Evolutionary conservation across 2,888 invertebrate species (phyloP).

Genomic region (Halictus quadricinctus): DNA sequence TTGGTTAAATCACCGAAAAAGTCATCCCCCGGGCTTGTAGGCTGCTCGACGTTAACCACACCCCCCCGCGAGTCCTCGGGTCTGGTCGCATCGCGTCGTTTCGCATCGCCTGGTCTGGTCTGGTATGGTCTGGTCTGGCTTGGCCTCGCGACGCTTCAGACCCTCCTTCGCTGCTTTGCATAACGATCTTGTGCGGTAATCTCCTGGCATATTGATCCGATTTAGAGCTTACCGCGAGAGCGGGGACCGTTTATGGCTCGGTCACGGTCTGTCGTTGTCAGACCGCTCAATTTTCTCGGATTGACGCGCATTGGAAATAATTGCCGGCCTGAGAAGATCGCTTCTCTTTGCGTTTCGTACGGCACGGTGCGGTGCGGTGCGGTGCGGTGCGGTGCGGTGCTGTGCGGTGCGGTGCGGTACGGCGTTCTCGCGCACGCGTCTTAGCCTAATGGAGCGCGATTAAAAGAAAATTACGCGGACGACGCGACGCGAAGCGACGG

Average conservation of each 20-base stretch:
- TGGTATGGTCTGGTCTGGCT: background rate
- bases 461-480: conserved; percentile 44
- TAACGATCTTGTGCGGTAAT: conserved; percentile 81
- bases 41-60: conserved; percentile 78
- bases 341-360: background rate
- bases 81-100: conserved; percentile 4
- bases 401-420: background rate
- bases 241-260: conserved; percentile 67
- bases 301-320: background rate
- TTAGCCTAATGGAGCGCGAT: conserved; percentile 33
- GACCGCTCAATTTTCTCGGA: conserved; percentile 36
- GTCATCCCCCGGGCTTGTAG: conserved; percentile 73
- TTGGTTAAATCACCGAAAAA: conserved; percentile 78
- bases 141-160: conserved; percentile 49
- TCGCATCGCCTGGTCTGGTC: background rate
- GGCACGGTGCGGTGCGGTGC: background rate
- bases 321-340: background rate
- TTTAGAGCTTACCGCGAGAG: conserved; percentile 61
- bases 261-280: conserved; percentile 39
- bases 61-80: conserved; percentile 75
- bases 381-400: background rate
- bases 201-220: conserved; percentile 80
- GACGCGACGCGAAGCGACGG: background rate
- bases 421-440: background rate
- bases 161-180: conserved; percentile 75